These are phyloP conservation scores for Cabera pusaria DNA, from an alignment of 2,888 invertebrate species.

Conservation along the genomic window DNA sequence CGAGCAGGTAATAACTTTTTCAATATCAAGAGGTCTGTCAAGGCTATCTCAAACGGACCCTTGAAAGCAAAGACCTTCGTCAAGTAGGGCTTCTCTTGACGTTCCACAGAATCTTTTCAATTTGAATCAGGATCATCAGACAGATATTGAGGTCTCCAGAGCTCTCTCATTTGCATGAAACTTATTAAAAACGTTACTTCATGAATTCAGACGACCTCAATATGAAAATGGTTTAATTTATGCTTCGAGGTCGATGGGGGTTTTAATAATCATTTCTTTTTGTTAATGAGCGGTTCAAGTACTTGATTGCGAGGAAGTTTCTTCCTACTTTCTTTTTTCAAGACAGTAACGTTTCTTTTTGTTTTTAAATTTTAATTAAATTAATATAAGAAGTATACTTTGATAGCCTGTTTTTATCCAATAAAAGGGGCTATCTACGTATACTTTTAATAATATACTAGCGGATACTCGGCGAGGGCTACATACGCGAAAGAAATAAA, in stretches of 20 bases:
- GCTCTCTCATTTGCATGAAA: constrained; percentile 73
- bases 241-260: constrained; percentile 28
- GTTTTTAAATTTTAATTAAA: too few relatives aligned
- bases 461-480: too few relatives aligned
- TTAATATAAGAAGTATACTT: too few relatives aligned
- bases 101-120: constrained; percentile 67
- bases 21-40: constrained; percentile 65
- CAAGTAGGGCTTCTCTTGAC: constrained; percentile 70
- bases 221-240: constrained; percentile 53
- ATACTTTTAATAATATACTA: too few relatives aligned
- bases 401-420: too few relatives aligned
- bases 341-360: too few relatives aligned
- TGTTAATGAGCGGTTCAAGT: too few relatives aligned
- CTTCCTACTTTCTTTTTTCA: too few relatives aligned
- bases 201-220: constrained; percentile 42
- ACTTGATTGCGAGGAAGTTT: too few relatives aligned
- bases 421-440: too few relatives aligned
- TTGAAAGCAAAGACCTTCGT: constrained; percentile 71
- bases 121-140: constrained; percentile 63
- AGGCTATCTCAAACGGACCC: constrained; percentile 52
- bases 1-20: constrained; percentile 48
- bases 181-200: constrained; percentile 70
- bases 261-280: constrained; percentile 20
- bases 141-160: constrained; percentile 53
- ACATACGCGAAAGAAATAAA: too few relatives aligned